phyloP scores from a whole-genome alignment of 1,140 invertebrate genomes.

The Globodera ellingtonae region DNA sequence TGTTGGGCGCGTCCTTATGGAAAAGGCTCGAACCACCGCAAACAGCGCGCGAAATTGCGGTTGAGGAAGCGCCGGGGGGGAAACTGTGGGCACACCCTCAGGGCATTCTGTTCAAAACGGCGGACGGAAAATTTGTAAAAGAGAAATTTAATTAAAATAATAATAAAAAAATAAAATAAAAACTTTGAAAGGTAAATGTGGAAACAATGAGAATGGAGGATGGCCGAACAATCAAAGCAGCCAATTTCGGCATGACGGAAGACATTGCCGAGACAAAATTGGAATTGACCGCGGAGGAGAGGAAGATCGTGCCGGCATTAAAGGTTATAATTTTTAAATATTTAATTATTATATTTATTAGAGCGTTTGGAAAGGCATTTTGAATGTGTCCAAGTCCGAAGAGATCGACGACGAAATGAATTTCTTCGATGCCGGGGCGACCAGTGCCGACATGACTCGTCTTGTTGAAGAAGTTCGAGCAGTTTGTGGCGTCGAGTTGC shows the following conservation, averaged over 20 bases:
- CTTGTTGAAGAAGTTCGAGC: slow-evolving; percentile 88
- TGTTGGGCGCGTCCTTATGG: slow-evolving; percentile 82
- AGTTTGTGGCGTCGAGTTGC: slow-evolving; percentile 75
- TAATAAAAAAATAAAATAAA: neutral
- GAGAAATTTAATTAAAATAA: neutral
- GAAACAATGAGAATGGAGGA: slow-evolving; percentile 72
- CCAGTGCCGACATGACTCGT: slow-evolving; percentile 88
- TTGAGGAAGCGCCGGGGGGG: slow-evolving; percentile 38
- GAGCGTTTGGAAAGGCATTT: slow-evolving; percentile 81
- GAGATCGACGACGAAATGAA: slow-evolving; percentile 78
- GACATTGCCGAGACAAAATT: slow-evolving; percentile 70
- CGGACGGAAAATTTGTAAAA: slow-evolving; percentile 71
- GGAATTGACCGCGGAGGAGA: slow-evolving; percentile 79
- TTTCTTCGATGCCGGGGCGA: slow-evolving; percentile 87
- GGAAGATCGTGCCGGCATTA: slow-evolving; percentile 70
- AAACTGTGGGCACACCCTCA: slow-evolving; percentile 41
- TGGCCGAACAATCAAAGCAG: slow-evolving; percentile 81
- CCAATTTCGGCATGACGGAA: slow-evolving; percentile 75
- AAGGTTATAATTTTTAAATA: slow-evolving; percentile 56
- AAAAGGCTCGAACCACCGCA: slow-evolving; percentile 69
- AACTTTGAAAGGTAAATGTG: slow-evolving; percentile 71
- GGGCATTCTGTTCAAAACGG: slow-evolving; percentile 77
- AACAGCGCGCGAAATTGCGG: slow-evolving; percentile 70
- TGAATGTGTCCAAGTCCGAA: slow-evolving; percentile 71
- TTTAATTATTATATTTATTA: slow-evolving; percentile 64